Conservation (phyloP, 2,888 invertebrate genomes). For the Leistus spinibarbis region DNA sequence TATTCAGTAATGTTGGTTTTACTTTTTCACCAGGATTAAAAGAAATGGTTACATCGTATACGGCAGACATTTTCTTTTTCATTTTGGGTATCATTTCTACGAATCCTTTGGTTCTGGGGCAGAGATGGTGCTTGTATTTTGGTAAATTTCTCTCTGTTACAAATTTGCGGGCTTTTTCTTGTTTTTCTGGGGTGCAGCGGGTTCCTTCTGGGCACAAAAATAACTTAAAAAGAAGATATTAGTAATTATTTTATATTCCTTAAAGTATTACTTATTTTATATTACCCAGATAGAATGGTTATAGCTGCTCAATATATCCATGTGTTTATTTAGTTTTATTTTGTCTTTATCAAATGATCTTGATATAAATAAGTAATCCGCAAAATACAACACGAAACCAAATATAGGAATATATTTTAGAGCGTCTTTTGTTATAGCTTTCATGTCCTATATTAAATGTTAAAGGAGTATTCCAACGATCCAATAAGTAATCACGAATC, state of each 20-base stretch:
- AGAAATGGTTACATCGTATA: conserved; percentile 82
- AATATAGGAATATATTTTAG: conserved; percentile 89
- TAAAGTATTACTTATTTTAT: too few species aligned
- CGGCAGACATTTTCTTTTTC: conserved; percentile 63
- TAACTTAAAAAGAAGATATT: conserved; percentile 64
- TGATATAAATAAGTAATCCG: conserved; percentile 92
- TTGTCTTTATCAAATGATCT: conserved; percentile 90
- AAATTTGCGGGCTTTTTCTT: conserved; percentile 84
- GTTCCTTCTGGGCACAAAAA: conserved; percentile 93
- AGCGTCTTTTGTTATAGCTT: conserved; percentile 94
- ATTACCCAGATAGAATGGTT: conserved; percentile 89
- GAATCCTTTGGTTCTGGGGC: conserved; percentile 95
- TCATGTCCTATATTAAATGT: conserved; percentile 77
- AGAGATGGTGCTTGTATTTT: conserved; percentile 83
- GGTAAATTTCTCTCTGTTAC: conserved; percentile 85
- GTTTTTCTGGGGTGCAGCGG: conserved; percentile 84
- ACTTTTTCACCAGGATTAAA: conserved; percentile 70
- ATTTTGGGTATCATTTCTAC: conserved; percentile 79
- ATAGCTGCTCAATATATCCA: conserved; percentile 82
- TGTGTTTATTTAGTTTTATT: conserved; percentile 77
- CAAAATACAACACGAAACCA: conserved; percentile 96
- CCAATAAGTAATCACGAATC: too few species aligned
- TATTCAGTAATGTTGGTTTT: conserved; percentile 78
- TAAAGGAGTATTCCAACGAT: too few species aligned
- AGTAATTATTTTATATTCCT: not conserved